These are phyloP conservation scores for Vulpes lagopus DNA, from an alignment of 2,113 vertebrate species.

Conservation along the genomic window DNA sequence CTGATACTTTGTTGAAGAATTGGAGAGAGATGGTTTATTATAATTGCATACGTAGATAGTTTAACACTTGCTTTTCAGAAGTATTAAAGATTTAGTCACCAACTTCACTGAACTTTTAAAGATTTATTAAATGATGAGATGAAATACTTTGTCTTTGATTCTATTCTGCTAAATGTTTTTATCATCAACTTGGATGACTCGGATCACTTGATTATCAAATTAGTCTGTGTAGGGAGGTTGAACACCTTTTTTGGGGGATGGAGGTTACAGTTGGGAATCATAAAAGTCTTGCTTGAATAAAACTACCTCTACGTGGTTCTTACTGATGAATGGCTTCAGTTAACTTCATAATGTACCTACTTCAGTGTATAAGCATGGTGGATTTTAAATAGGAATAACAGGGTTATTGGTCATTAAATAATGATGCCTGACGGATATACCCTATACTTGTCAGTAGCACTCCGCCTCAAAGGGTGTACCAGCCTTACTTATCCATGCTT, in stretches of 20 bases:
- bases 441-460: neutral
- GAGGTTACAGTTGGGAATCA: neutral
- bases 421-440: neutral
- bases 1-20: slow-evolving; percentile 3
- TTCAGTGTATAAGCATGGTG: neutral
- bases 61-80: neutral
- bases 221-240: neutral
- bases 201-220: neutral
- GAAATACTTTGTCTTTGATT: slow-evolving; percentile 52
- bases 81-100: neutral
- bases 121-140: slow-evolving; percentile 22
- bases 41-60: neutral
- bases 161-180: slow-evolving; percentile 43
- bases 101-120: neutral
- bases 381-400: neutral
- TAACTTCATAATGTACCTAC: neutral
- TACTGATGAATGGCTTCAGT: neutral
- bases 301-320: neutral
- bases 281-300: neutral
- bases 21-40: neutral
- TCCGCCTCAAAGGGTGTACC: neutral
- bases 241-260: neutral
- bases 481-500: neutral
- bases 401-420: neutral
- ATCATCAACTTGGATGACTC: neutral